phyloP scores from a whole-genome alignment of 2,888 invertebrate species.

The Cryptophagus acutangulus region DNA sequence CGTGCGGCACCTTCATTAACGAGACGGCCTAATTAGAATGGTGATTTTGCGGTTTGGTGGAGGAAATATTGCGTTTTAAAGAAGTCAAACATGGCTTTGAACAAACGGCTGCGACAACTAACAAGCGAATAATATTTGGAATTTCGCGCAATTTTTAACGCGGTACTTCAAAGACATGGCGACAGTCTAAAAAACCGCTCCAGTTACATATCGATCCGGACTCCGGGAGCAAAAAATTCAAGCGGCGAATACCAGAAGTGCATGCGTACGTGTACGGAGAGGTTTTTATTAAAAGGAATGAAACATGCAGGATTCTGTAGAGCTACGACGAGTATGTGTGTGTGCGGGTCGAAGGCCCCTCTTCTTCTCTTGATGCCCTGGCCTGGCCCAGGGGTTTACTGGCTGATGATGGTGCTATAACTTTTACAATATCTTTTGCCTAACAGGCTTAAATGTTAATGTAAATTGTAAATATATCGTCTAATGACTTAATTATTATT shows the following conservation, averaged over 20 bases:
- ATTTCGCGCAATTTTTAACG: conserved; percentile 51
- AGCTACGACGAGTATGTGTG: too few species aligned
- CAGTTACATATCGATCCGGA: conserved; percentile 47
- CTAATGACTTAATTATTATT: too few species aligned
- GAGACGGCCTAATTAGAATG: too few species aligned
- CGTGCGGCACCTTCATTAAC: too few species aligned
- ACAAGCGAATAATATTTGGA: conserved; percentile 50
- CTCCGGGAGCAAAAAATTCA: conserved; percentile 19
- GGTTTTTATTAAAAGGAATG: conserved; percentile 41
- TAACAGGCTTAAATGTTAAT: too few species aligned
- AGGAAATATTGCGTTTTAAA: too few species aligned
- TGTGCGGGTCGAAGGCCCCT: conserved; percentile 4
- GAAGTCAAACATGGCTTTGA: conserved; percentile 19
- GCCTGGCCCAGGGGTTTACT: conserved; percentile 1
- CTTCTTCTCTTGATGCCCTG: background rate
- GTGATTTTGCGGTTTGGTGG: too few species aligned
- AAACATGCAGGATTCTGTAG: conserved; percentile 38
- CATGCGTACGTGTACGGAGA: conserved; percentile 43
- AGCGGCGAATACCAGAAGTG: conserved; percentile 43
- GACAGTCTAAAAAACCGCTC: conserved; percentile 42
- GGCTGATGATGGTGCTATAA: too few species aligned
- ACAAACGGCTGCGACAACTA: conserved; percentile 37
- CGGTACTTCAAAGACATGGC: conserved; percentile 45
- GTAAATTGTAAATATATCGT: too few species aligned
- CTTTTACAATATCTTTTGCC: too few species aligned